phyloP scores from a whole-genome alignment of 2,888 invertebrate genomes.

The Schizotus pectinicornis region DNA sequence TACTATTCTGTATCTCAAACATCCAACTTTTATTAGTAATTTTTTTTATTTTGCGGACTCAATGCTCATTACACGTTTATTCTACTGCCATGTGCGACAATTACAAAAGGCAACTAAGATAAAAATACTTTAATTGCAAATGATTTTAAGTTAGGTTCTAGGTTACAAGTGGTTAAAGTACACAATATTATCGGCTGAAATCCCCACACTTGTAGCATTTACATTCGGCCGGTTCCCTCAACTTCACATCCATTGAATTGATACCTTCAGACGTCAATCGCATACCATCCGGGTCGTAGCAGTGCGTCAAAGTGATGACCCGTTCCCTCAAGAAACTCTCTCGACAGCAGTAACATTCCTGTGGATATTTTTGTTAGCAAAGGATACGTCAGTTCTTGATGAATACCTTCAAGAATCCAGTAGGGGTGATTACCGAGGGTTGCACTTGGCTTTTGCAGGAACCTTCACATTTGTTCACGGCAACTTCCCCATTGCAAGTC shows the following conservation, averaged over 20 bases:
- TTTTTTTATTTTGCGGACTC: neutral
- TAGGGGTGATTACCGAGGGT: conserved; percentile 86
- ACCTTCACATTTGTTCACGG: conserved; percentile 93
- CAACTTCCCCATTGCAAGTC: conserved; percentile 88
- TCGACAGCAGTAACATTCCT: conserved; percentile 93
- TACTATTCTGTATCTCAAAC: neutral
- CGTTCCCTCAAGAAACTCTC: conserved; percentile 86
- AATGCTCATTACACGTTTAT: neutral
- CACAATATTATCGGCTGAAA: conserved; percentile 68
- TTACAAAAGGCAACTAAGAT: too few relatives aligned
- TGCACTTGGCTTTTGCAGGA: conserved; percentile 91
- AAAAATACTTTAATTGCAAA: neutral
- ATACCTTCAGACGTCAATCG: conserved; percentile 72
- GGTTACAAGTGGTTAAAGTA: neutral
- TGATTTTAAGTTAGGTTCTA: neutral
- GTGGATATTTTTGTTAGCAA: conserved; percentile 20
- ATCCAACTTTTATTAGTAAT: neutral
- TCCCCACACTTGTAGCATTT: conserved; percentile 91
- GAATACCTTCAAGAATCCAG: conserved; percentile 84
- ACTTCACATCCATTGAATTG: conserved; percentile 79
- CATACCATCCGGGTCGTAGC: conserved; percentile 87
- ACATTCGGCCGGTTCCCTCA: conserved; percentile 88
- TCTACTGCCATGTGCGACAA: neutral
- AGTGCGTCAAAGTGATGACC: conserved; percentile 79
- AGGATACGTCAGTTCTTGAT: conserved; percentile 1